These are phyloP conservation scores for Mus spicilegus DNA, from an alignment of 2,113 vertebrate species.

Conservation along the genomic window DNA sequence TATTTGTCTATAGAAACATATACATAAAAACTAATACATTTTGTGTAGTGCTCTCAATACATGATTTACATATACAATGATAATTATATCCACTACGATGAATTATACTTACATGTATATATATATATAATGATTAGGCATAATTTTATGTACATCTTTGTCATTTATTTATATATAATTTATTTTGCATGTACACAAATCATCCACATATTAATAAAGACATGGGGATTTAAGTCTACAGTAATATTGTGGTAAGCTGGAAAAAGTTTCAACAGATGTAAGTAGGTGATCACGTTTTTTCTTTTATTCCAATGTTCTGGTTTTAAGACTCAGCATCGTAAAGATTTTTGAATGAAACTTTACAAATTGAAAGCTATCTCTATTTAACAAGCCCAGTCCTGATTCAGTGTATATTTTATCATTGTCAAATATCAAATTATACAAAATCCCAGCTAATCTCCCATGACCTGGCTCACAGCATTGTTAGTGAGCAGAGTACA, in stretches of 20 bases:
- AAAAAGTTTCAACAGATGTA: slow-evolving; percentile 12
- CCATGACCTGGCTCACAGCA: slow-evolving; percentile 56
- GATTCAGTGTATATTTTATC: slow-evolving; percentile 48
- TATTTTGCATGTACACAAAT: neutral
- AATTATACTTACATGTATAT: neutral
- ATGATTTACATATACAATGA: neutral
- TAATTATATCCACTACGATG: neutral
- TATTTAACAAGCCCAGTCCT: slow-evolving; percentile 59
- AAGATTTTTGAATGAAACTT: slow-evolving; percentile 57
- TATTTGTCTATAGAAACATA: neutral
- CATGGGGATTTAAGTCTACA: neutral
- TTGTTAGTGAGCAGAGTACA: slow-evolving; percentile 32
- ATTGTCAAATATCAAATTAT: slow-evolving; percentile 71
- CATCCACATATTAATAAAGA: neutral
- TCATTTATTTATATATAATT: neutral
- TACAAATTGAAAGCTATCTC: slow-evolving; percentile 43
- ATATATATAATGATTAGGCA: neutral
- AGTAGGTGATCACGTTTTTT: neutral
- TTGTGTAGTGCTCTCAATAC: neutral
- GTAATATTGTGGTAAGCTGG: neutral
- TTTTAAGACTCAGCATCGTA: neutral
- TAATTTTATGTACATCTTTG: neutral
- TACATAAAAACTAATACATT: neutral
- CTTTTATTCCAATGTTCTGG: neutral
- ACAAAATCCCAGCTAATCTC: slow-evolving; percentile 70